phyloP scores from a whole-genome alignment of 2,888 invertebrate species.

The Euplexia lucipara region DNA sequence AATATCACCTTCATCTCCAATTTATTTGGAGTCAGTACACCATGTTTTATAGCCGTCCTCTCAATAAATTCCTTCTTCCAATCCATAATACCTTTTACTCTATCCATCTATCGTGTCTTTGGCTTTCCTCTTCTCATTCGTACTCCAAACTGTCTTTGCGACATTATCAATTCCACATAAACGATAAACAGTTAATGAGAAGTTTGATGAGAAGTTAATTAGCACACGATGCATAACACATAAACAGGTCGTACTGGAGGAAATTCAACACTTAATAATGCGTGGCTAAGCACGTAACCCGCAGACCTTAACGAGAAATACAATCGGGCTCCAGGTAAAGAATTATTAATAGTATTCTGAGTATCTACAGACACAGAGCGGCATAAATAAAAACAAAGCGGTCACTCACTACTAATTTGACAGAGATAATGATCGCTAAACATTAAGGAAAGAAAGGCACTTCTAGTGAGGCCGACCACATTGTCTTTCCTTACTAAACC shows the following conservation, averaged over 20 bases:
- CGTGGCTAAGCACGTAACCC: conserved; percentile 17
- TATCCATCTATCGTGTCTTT: no score
- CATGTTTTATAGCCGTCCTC: no score
- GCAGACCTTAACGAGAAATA: conserved; percentile 21
- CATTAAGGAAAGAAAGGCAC: conserved; percentile 40
- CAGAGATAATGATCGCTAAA: conserved; percentile 28
- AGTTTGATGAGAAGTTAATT: conserved; percentile 2
- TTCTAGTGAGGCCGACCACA: conserved; percentile 37
- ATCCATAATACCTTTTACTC: no score
- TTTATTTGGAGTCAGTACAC: no score
- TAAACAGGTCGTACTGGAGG: conserved; percentile 9
- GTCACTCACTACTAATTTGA: conserved; percentile 35
- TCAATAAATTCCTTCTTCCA: no score
- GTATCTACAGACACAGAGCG: conserved; percentile 31
- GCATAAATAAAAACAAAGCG: conserved; percentile 39
- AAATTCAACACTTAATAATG: conserved; percentile 10
- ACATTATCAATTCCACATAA: conserved; percentile 2
- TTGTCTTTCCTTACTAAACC: conserved; percentile 35
- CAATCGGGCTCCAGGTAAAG: conserved; percentile 24
- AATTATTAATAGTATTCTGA: conserved; percentile 39
- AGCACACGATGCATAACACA: conserved; percentile 6
- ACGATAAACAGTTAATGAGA: neutral
- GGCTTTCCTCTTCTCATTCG: no score
- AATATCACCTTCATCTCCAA: no score
- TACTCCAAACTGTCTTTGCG: no score